Evolutionary conservation across 2,113 vertebrate genomes (phyloP).

Genomic region (Hydrolagus affinis): DNA sequence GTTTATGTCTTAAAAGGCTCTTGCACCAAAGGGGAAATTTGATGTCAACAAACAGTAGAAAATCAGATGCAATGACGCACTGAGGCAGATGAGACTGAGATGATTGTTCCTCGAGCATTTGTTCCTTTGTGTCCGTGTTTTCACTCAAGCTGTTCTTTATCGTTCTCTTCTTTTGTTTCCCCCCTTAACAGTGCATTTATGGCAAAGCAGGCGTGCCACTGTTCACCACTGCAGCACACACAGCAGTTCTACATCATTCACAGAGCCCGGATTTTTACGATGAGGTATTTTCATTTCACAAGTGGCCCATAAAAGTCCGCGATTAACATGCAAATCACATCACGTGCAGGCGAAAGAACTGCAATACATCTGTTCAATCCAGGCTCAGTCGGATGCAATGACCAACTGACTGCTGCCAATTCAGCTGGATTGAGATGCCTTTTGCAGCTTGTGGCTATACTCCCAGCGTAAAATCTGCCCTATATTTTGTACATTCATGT

Average conservation of each 20-base stretch:
- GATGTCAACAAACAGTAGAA: neutral
- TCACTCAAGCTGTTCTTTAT: neutral
- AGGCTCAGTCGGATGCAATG: no score
- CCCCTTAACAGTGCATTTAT: conserved; percentile 76
- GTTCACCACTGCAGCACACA: conserved; percentile 74
- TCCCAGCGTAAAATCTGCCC: neutral
- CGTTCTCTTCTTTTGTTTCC: neutral
- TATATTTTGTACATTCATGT: neutral
- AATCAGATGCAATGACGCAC: neutral
- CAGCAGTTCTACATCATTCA: conserved; percentile 85
- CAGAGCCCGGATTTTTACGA: conserved; percentile 96
- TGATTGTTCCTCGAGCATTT: neutral
- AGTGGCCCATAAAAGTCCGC: neutral
- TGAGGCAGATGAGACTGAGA: neutral
- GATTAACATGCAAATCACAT: neutral
- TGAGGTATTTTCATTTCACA: conserved; percentile 59
- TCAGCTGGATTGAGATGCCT: neutral
- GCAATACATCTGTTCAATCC: neutral
- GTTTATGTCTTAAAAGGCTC: conserved; percentile 3
- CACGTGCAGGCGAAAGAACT: neutral
- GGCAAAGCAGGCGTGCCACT: conserved; percentile 84
- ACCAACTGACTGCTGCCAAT: neutral
- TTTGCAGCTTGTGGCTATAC: neutral
- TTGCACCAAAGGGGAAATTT: neutral
- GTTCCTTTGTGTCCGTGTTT: conserved; percentile 14